Evolutionary conservation across 30 jellyfish, hydroid and myxozoan species (phyloP).

Genomic region (Cassiopea xamachana): DNA sequence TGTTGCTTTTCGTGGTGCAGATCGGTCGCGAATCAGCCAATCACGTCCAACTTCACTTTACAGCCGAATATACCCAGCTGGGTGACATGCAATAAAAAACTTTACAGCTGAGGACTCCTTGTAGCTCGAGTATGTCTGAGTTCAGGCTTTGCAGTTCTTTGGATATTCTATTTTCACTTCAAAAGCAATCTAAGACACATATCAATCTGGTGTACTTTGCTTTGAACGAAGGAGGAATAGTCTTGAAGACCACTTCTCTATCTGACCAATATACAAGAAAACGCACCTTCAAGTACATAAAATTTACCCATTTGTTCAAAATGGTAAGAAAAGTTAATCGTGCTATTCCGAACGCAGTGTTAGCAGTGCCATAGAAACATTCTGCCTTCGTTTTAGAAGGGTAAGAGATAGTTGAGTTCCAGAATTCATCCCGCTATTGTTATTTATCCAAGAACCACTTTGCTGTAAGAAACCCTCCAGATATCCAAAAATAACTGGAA

Average conservation of each 20-base stretch:
- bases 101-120: constrained; percentile 57
- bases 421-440: background rate
- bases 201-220: constrained; percentile 63
- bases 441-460: background rate
- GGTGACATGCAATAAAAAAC: constrained; percentile 73
- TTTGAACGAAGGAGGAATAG: constrained; percentile 40
- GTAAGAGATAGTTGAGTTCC: constrained; percentile 58
- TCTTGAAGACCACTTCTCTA: constrained; percentile 27
- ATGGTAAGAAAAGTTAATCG: background rate
- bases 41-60: too few relatives aligned
- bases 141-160: constrained; percentile 49
- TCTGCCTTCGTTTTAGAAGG: constrained; percentile 44
- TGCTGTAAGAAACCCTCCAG: background rate
- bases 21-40: too few relatives aligned
- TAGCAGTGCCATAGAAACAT: constrained; percentile 28
- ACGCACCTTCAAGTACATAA: constrained; percentile 17
- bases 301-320: constrained; percentile 44
- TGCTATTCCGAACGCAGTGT: constrained; percentile 38
- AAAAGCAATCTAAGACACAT: constrained; percentile 65
- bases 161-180: constrained; percentile 71
- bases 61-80: constrained; percentile 69
- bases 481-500: background rate
- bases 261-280: constrained; percentile 47
- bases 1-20: too few relatives aligned
- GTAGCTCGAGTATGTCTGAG: constrained; percentile 55